Base-by-base conservation (phyloP, 2,113 vertebrate genomes). In the Gasterosteus aculeatus region DNA sequence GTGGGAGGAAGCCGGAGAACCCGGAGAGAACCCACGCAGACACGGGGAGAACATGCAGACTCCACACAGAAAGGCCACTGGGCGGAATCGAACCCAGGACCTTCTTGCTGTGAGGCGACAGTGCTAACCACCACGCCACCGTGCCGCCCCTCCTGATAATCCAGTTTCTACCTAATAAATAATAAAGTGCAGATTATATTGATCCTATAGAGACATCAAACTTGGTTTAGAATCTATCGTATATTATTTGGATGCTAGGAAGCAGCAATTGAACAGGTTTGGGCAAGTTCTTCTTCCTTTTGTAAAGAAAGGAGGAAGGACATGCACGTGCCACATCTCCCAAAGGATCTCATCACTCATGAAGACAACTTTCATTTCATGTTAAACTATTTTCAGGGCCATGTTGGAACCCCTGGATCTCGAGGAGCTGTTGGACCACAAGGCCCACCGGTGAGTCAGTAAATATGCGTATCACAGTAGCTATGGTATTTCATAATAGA, bases 371-470 rank as follows among this genome's bases (percentile, higher is more conserved):
- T 9, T 66, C 0, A 54, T 26, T 59, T 57, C 59, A 18, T 68
- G 10, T 77, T 14, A n/a, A 62, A 31, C 38, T 67, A 11, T 94
- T 91, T 91, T 74, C 78, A 99, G 98, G 97, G 98, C 83, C 94
- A 96, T 19, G 1, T 61, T 46, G 98, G 98, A 51, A 58, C 94
- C 58, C 85, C 89, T 70, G 98, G 98, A 85, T 81, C 85, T 84
- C 96, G 96, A 90, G 98, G 98, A 78, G 84, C 95, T 58, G 46
- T 88, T 62, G 98, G 98, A 91, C 96, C 97, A 22, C 97, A 97
- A 92, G 98, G 98, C 2, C 76, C 88, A 62, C 97, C 97, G 82
- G 98, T 99, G 95, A 94, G 96, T 87, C 69, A 74, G n/a, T 33
- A 51, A 64, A 58, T 49, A 5, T 60, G 47, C 51, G 0, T 53